Base-by-base conservation (phyloP, 2,888 invertebrate genomes). In the Caenorhabditis auriculariae region DNA sequence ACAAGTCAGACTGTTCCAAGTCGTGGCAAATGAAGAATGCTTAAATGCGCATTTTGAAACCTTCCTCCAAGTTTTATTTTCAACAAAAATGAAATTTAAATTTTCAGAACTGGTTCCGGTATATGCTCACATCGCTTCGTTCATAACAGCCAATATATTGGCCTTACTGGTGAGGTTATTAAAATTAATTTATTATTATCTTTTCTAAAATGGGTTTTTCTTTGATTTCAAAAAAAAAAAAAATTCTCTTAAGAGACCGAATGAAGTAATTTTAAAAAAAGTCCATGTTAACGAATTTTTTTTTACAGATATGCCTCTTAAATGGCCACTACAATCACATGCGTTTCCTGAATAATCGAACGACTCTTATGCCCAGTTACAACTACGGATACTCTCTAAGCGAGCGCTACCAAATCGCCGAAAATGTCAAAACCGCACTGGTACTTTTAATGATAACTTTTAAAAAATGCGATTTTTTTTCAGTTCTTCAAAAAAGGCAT, bases 401-500 rank as follows among this genome's bases (percentile, higher is more conserved):
- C 19, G 60, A 66, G 29, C 41, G 66, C 29, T 66, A 62, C 52
- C 66, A 66, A 41, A 53, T 66, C 28, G 60, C 60, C 9, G 66
- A 66, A 29, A 66, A 66, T 42, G 23, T 66, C 37, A 66, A 63
- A 35, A 66, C 66, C 2, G 66, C 63, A 3, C 57, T 58, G 35
- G 66, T 63, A 15, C 45, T 57, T 54, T 35, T 9, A 35, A 9
- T 9, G 9, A 35, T 15, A 12, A 12, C 15, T 15, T 12, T 9
- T 35, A 15, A 9, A 35, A 12, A 15, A 15, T 35, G 35, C 35
- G 15, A 12, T 43, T 24, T 32, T 21, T 1, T 59, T 66, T 17
- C 54, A 66, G 66, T 49, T 66, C 7, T 66, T 66, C 58, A 66
- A 66, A 58, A 53, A 57, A 21, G 62, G 62, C 49, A 66, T 66